Conservation (phyloP, 2,888 invertebrate species). For the Cataglyphis rosenhaueri region DNA sequence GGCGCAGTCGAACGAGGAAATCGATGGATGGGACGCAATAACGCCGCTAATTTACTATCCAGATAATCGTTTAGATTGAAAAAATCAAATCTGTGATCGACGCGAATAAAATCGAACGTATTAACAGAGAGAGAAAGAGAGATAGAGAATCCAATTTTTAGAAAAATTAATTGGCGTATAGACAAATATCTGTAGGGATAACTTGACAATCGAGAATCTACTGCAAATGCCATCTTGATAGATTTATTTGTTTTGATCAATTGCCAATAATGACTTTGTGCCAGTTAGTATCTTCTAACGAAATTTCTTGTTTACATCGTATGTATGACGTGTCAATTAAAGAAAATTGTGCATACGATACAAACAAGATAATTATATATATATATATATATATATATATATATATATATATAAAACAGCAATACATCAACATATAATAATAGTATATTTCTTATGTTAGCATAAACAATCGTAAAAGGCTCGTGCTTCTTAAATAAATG, state of each 20-base stretch:
- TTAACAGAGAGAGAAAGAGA: too few species aligned
- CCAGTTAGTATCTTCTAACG: not conserved
- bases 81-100: constrained; percentile 1
- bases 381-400: too few species aligned
- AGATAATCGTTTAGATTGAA: constrained; percentile 56
- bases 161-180: not conserved
- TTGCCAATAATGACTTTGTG: not conserved
- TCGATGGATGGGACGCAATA: constrained; percentile 80
- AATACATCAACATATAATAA: constrained; percentile 23
- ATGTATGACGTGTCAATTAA: constrained; percentile 68
- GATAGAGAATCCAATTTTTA: constrained; percentile 6
- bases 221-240: not conserved
- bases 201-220: constrained; percentile 32
- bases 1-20: constrained; percentile 80
- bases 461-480: constrained; percentile 78
- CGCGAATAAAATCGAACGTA: constrained; percentile 33
- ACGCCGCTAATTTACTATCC: constrained; percentile 76
- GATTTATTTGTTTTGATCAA: constrained; percentile 12
- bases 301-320: constrained; percentile 23
- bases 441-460: constrained; percentile 64
- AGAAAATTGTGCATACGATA: constrained; percentile 69
- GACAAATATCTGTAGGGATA: not conserved
- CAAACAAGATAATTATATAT: constrained; percentile 57
- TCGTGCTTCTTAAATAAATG: constrained; percentile 77
- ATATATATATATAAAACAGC: constrained; percentile 55